Percentiles rank a stretch among this genome's conserved stretches.
These are phyloP conservation scores for Montipora sp. DNA, from an alignment of 64 coral and sea anemone genomes.

Conservation along the genomic window DNA sequence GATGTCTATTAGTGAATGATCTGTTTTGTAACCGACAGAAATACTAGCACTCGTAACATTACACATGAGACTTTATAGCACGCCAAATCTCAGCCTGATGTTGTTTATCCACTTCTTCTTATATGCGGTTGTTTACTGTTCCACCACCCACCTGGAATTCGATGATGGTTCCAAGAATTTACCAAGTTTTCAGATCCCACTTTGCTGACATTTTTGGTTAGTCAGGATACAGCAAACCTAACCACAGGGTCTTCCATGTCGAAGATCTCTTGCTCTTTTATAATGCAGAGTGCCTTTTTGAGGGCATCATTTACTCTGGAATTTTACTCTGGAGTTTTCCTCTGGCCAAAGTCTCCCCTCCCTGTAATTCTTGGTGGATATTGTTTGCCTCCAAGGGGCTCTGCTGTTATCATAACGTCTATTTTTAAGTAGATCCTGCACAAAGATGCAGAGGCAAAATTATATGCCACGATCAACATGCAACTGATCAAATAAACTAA, in stretches of 20 bases:
- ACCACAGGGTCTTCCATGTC: conserved; percentile 41
- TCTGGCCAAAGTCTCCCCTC: conserved; percentile 55
- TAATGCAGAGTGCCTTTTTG: conserved; percentile 27
- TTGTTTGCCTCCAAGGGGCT: conserved; percentile 51
- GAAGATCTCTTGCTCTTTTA: conserved; percentile 36
- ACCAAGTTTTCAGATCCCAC: conserved; percentile 57
- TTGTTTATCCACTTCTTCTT: neutral
- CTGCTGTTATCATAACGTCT: conserved; percentile 11
- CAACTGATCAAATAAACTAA: conserved; percentile 46
- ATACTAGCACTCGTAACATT: too few species aligned
- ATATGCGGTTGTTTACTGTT: neutral
- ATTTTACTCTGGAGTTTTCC: conserved; percentile 44
- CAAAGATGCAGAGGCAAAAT: conserved; percentile 61
- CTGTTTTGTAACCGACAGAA: too few species aligned
- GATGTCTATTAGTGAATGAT: too few species aligned
- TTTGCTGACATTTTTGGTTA: conserved; percentile 50
- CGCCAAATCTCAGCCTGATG: too few species aligned
- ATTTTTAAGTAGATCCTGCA: conserved; percentile 47
- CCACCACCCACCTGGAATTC: conserved; percentile 51
- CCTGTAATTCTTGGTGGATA: conserved; percentile 57
- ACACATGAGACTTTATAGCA: too few species aligned
- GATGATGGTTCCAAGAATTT: conserved; percentile 69
- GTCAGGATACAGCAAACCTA: conserved; percentile 29
- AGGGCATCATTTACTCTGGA: conserved; percentile 45
- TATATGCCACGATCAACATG: conserved; percentile 32